Evolutionary conservation across 2,797 vertebrate species (phyloP), one percentile per base, ranked within the genome.

Genomic region (Spinus pinus): DNA sequence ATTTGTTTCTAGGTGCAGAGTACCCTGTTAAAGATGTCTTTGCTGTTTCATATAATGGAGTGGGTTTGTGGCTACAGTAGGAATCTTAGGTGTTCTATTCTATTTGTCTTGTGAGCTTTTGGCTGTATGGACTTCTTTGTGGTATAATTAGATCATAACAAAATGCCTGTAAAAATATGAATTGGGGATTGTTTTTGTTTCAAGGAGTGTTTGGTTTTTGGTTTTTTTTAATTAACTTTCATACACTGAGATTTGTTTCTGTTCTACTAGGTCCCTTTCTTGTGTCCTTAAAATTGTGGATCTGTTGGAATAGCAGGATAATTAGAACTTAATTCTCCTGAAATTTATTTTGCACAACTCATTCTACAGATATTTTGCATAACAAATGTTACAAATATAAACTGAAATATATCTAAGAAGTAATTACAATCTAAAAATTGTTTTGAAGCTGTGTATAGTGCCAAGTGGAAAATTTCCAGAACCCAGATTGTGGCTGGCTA

Each of bases 41-140:
- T 57, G 13, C 21, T 33, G 6, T 91, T 94, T 70, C 12, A 19
- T 82, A 2, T 42, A 66, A 25, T 23, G 22, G 3, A 4, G 0
- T 14, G 1, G 1, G 0, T 3, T 47, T 53, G 70, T 78, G 24
- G 0, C 7, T 77, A 20, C 7, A 15, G 11, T 69, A 28, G 39
- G 31, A 75, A 14, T 79, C 50, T 51, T 56, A 28, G 8, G 6
- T 85, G 50, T 86, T 83, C 4, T 56, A 75, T 72, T 47, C 42
- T 51, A 0, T 87, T 89, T 77, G 49, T n/a, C 25, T 44, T 66
- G 13, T 60, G 31, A 56, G 12, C 33, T 87, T 87, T 66, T 3
- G 5, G 41, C 30, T 88, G 10, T 37, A 20, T 37, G 37, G 30
- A 28, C 23, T 23, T 61, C 15, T 51, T 77, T 24, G 25, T 66